Percentiles rank a stretch among this genome's conserved stretches.
Conservation (phyloP, 2,797 vertebrate species). For the Enteromius radiatus region DNA sequence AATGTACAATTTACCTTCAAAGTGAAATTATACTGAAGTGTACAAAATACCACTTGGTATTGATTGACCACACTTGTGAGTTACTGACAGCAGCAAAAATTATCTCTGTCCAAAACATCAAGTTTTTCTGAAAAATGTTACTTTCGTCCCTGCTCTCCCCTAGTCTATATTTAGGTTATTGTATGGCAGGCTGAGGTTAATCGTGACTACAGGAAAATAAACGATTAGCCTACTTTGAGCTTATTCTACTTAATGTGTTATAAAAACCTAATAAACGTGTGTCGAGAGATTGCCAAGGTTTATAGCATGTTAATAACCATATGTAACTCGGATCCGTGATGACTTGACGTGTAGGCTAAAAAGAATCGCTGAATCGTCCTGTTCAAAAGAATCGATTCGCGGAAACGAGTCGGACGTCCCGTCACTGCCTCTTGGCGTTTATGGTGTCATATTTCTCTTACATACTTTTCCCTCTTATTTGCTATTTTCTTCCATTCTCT, state of each 20-base stretch:
- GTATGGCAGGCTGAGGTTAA: background rate
- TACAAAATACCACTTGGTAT: no score
- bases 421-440: background rate
- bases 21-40: no score
- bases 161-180: background rate
- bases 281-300: background rate
- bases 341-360: background rate
- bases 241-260: background rate
- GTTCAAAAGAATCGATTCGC: background rate
- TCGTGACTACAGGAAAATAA: background rate
- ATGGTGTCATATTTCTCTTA: background rate
- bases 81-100: no score
- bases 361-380: background rate
- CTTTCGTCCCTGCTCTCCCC: no score
- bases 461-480: background rate
- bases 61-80: no score
- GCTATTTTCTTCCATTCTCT: background rate
- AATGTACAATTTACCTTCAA: no score
- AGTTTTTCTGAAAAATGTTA: no score
- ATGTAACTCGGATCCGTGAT: background rate
- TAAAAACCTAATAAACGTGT: background rate
- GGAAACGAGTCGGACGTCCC: background rate
- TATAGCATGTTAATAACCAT: background rate
- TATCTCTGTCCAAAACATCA: no score
- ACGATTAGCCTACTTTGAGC: background rate